A percentile compares a stretch with the other conserved stretches of the same genome.
These are phyloP conservation scores for Drosophila mauritiana DNA, from an alignment of 1,140 invertebrate genomes.

Conservation along the genomic window DNA sequence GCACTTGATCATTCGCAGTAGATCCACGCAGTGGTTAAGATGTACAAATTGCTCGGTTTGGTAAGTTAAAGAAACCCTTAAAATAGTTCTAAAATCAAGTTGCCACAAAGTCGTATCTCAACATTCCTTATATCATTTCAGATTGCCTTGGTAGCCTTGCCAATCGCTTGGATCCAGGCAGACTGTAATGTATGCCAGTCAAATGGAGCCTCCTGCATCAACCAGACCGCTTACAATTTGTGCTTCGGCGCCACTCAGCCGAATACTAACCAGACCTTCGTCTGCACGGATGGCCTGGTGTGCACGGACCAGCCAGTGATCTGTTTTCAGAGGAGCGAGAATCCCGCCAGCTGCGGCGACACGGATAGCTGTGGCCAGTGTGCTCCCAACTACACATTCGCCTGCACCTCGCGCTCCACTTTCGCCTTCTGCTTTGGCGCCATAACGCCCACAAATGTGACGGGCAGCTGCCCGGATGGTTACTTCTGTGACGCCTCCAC, in stretches of 20 bases:
- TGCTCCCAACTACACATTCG: constrained; percentile 60
- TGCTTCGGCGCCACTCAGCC: constrained; percentile 55
- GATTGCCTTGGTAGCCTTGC: constrained; percentile 17
- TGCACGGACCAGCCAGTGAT: constrained; percentile 73
- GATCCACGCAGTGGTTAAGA: constrained; percentile 7
- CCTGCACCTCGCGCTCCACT: constrained; percentile 70
- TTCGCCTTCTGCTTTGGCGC: constrained; percentile 78
- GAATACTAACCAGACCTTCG: constrained; percentile 57
- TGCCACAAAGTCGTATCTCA: no score
- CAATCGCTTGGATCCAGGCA: constrained; percentile 24
- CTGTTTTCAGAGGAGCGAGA: constrained; percentile 70
- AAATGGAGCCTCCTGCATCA: constrained; percentile 72
- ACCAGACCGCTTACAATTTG: constrained; percentile 68
- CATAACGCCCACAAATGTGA: constrained; percentile 53
- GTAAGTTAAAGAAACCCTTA: neutral
- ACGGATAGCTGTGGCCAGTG: constrained; percentile 73
- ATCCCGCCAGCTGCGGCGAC: constrained; percentile 71
- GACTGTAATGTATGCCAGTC: constrained; percentile 68
- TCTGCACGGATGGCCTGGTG: constrained; percentile 69
- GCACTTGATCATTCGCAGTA: constrained; percentile 15
- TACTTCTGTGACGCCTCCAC: constrained; percentile 59
- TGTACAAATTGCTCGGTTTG: constrained; percentile 9
- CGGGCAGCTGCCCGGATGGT: constrained; percentile 57
- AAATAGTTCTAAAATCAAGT: neutral
- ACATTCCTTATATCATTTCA: neutral